Evolutionary conservation across 2,797 vertebrate genomes (phyloP), one percentile per base, ranked within the genome.

Genomic region (Poliocrania exsul): DNA sequence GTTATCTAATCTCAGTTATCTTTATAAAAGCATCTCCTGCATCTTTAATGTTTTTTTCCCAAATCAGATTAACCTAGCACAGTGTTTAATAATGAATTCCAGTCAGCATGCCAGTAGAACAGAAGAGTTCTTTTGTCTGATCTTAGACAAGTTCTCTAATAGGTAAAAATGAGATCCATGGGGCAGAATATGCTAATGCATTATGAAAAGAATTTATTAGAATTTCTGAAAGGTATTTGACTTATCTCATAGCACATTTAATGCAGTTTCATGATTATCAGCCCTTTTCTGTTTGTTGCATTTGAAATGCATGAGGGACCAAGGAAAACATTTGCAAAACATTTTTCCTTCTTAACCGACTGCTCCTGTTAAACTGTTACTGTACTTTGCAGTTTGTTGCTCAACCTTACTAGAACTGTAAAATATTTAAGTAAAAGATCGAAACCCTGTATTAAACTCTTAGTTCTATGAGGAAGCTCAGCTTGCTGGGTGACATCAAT

Each of bases 131-230:
- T 95, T 96, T 91, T 94, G 90, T 96, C 78, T 95, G 92, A 92
- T 96, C 87, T 78, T 54, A 91, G 90, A 87, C 77, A 95, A 93
- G 57, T 94, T 94, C 50, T 86, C 57, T 96, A 97, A 96, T 96
- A 93, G 93, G 93, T 96, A 91, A 95, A 96, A 97, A 96, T 95
- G 89, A 96, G 95, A 91, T 86, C 88, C 91, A 85, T n/a, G 10
- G 89, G 91, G 81, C 89, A 93, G 60, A 81, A 70, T 95, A 93
- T 84, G 72, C 38, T 93, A 95, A 96, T 93, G 42, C 65, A 75
- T 70, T 81, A 62, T 88, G 75, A 92, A 96, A 90, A 91, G 40
- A 91, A 81, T 92, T 85, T 92, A 88, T 95, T 92, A 81, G 81
- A 88, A 93, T 93, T 91, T 95, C 61, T 86, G 90, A 90, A 88